phyloP scores from a whole-genome alignment of 2,113 vertebrate genomes.

The Trematocara variabile region DNA sequence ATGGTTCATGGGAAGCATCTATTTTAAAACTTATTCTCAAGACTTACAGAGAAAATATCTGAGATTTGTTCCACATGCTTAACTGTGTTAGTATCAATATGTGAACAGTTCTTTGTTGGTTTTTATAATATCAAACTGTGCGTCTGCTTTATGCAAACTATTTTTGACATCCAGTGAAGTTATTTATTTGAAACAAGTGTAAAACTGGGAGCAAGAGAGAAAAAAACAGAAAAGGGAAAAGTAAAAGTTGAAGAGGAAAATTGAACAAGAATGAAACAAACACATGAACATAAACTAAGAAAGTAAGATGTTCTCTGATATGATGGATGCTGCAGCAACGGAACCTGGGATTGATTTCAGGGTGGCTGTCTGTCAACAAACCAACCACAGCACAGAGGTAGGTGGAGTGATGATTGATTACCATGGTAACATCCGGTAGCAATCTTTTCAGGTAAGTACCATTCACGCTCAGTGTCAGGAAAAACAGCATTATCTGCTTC shows the following conservation, averaged over 20 bases:
- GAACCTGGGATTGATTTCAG: slow-evolving; percentile 43
- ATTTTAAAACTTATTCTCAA: neutral
- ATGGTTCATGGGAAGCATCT: neutral
- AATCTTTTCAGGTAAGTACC: slow-evolving; percentile 14
- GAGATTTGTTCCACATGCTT: neutral
- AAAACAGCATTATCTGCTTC: neutral
- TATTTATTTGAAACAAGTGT: neutral
- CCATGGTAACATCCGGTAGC: neutral
- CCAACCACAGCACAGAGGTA: slow-evolving; percentile 14
- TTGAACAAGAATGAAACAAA: neutral
- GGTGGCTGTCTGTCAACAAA: slow-evolving; percentile 36
- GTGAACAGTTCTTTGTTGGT: neutral
- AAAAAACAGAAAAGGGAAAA: neutral
- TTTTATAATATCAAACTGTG: neutral
- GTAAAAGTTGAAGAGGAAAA: neutral
- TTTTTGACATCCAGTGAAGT: neutral
- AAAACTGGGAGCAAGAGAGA: neutral
- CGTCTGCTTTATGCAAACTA: neutral
- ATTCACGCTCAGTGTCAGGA: neutral
- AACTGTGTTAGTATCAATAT: neutral
- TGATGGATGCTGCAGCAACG: slow-evolving; percentile 36
- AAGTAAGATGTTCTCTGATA: neutral
- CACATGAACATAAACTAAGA: neutral
- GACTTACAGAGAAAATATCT: neutral
- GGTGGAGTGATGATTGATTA: slow-evolving; percentile 26